Base-by-base conservation (phyloP, 1,140 invertebrate genomes). In the Argopecten irradians region DNA sequence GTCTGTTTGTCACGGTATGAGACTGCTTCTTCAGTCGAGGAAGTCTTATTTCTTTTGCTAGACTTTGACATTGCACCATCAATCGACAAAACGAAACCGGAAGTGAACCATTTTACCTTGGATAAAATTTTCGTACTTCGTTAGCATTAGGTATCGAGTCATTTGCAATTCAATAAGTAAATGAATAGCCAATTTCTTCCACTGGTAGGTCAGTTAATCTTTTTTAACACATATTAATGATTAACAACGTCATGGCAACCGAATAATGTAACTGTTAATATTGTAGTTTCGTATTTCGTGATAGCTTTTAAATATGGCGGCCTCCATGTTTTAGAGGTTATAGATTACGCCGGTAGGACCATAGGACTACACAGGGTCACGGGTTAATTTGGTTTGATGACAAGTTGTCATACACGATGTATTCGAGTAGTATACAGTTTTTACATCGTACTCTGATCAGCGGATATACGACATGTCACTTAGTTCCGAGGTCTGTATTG, bases 261-360 rank as follows among this genome's bases (percentile, higher is more conserved):
- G n/a, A n/a, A n/a, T n/a, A n/a, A n/a, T n/a, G n/a, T n/a, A n/a
- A n/a, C n/a, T n/a, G n/a, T n/a, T n/a, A n/a, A n/a, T n/a, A n/a
- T n/a, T n/a, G n/a, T 71, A 71, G 5, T 71, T 71, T 71, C 55
- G 55, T 71, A 71, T 71, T 71, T 71, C n/a, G 19, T n/a, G 33
- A 22, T 86, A 82, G 55, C 88, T 89, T 83, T 89, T 43, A 90
- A 71, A 87, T 34, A 90, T 90, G 89, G 83, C 87, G 34, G 86
- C 87, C 86, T 36, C 87, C 86, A 87, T 85, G n/a, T n/a, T n/a
- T n/a, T n/a, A 83, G 22, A 39, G 36, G 55, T 71, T 71, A 71
- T 2, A 71, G 55, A n/a, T 71, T 71, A 71, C 5, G 55, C 55
- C 55, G 55, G 55, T 71, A 8, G 36, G 36, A 5, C 36, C 13